Percentiles rank a stretch among this genome's conserved stretches.
phyloP scores from a whole-genome alignment of 2,888 invertebrate species.

The Cantharis flavilabris region DNA sequence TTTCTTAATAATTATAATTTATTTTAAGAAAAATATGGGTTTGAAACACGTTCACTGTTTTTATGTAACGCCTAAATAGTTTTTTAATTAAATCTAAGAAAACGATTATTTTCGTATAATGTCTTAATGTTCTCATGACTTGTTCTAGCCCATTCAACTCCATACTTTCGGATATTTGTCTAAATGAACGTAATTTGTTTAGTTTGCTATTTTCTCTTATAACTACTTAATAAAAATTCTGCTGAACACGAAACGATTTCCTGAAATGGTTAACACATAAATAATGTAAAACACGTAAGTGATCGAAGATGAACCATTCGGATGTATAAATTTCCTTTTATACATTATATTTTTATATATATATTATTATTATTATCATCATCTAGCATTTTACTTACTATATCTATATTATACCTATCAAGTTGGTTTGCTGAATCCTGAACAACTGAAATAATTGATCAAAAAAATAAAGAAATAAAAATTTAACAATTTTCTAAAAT shows the following conservation, averaged over 20 bases:
- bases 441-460: not conserved
- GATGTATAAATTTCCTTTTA: not conserved
- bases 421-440: not conserved
- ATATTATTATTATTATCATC: too few species aligned
- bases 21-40: conserved; percentile 11
- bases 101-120: conserved; percentile 5
- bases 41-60: conserved; percentile 18
- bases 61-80: conserved; percentile 8
- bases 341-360: not conserved
- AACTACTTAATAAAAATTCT: conserved; percentile 11
- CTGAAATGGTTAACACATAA: conserved; percentile 17
- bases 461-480: not conserved
- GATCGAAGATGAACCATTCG: not conserved
- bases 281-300: conserved; percentile 15
- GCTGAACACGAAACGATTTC: conserved; percentile 15
- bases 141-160: not conserved
- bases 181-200: not conserved
- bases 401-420: too few species aligned
- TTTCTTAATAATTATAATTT: conserved; percentile 19
- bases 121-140: conserved; percentile 10
- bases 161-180: not conserved
- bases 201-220: not conserved
- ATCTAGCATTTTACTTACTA: too few species aligned
- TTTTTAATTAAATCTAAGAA: conserved; percentile 21
- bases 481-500: not conserved